A percentile compares a stretch with the other conserved stretches of the same genome.
These are phyloP conservation scores for Xanthia togata DNA, from an alignment of 2,888 invertebrate species.

Conservation along the genomic window DNA sequence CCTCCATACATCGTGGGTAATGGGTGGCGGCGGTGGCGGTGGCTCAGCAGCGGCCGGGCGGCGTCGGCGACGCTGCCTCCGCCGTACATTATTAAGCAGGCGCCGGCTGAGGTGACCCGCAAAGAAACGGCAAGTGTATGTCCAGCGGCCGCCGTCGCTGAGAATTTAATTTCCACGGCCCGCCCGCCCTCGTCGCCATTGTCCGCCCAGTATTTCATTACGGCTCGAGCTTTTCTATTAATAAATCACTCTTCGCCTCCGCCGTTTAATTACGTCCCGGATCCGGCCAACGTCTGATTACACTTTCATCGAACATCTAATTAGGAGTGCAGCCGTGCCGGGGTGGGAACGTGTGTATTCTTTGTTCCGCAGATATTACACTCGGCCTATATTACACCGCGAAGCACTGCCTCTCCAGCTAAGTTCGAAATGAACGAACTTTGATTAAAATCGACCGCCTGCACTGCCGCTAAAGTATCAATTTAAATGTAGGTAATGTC, in stretches of 20 bases:
- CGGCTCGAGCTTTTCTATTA: conserved; percentile 90
- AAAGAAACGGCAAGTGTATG: conserved; percentile 84
- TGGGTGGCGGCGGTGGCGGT: conserved; percentile 64
- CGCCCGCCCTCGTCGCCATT: conserved; percentile 87
- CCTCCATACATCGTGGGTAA: conserved; percentile 86
- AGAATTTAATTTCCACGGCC: conserved; percentile 89
- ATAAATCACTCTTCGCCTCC: conserved; percentile 90
- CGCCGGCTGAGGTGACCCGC: conserved; percentile 75
- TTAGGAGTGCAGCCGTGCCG: conserved; percentile 87
- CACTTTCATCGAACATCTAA: conserved; percentile 91
- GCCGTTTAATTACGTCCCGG: conserved; percentile 90
- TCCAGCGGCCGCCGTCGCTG: conserved; percentile 79
- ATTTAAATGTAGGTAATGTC: conserved; percentile 64
- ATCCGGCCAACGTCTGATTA: conserved; percentile 89
- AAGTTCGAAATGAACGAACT: conserved; percentile 87
- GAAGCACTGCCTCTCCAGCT: conserved; percentile 78
- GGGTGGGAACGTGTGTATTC: conserved; percentile 84
- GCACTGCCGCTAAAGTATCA: conserved; percentile 66
- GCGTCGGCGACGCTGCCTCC: conserved; percentile 66
- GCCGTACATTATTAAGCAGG: conserved; percentile 84
- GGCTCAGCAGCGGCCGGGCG: conserved; percentile 58
- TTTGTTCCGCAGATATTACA: conserved; percentile 86
- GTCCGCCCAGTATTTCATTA: conserved; percentile 91
- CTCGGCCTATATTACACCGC: conserved; percentile 83
- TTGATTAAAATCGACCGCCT: conserved; percentile 86